phyloP scores from a whole-genome alignment of 1,140 invertebrate species.

The Zophobas morio region DNA sequence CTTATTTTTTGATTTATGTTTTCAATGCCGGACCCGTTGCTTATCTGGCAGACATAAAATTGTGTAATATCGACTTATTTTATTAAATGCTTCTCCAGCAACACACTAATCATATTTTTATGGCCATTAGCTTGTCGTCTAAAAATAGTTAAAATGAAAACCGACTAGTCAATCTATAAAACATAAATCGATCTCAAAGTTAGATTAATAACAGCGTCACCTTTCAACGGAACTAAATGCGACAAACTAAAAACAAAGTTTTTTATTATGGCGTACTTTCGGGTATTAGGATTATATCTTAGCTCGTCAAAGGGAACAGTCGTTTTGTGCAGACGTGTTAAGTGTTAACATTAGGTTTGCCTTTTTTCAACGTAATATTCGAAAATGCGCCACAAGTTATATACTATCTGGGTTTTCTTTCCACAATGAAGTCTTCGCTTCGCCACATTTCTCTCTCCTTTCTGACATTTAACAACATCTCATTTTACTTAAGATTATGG shows the following conservation, averaged over 20 bases:
- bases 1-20: no score
- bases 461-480: slow-evolving; percentile 11
- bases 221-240: not conserved
- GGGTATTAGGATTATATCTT: not conserved
- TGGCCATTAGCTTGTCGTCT: no score
- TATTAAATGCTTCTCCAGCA: not conserved
- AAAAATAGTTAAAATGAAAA: no score
- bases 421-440: slow-evolving; percentile 1
- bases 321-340: not conserved
- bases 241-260: not conserved
- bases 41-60: no score
- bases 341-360: not conserved
- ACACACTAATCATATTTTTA: not conserved
- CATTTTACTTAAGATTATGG: slow-evolving; percentile 35
- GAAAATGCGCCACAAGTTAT: slow-evolving; percentile 34
- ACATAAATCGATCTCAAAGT: not conserved
- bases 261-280: not conserved
- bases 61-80: not conserved
- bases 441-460: slow-evolving; percentile 14
- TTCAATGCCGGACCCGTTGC: no score
- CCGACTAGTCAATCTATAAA: no score
- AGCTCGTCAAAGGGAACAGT: not conserved
- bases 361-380: slow-evolving; percentile 9
- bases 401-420: slow-evolving; percentile 1
- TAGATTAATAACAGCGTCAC: not conserved